Base-by-base conservation (phyloP, 2,113 vertebrate species). In the Petromus typicus region DNA sequence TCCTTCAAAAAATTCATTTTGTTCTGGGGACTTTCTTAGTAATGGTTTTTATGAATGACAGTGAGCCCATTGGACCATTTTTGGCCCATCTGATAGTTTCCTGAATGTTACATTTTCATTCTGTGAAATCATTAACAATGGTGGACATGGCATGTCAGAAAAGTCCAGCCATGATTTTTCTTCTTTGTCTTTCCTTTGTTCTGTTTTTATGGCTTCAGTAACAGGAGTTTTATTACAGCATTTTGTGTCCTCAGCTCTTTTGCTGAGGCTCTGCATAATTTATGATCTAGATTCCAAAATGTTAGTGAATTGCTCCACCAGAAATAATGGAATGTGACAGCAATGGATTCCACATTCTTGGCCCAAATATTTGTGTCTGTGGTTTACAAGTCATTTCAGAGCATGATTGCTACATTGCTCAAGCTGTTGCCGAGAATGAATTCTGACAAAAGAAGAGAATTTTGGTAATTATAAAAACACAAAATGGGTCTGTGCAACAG, bases 271-370 rank as follows among this genome's bases (percentile, higher is more conserved):
- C 95, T 98, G 97, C 97, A 97, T 97, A 97, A 97, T 98, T 98
- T 97, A 98, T 98, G 96, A 97, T 97, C 96, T 96, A 97, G 96
- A 97, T 97, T 98, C 96, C 96, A 97, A 97, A 97, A 98, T 95
- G 97, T 97, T 97, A 96, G 96, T 95, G 96, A 97, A 96, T 95
- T 95, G 97, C 97, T 96, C 87, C 97, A 95, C 95, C 93, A 98
- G 97, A 97, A 98, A 97, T 97, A 97, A 97, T 97, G 96, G 96
- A 98, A 97, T 97, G 95, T 96, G 97, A 98, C 97, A 97, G 97
- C 97, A 90, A 84, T 96, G 94, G 96, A 98, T 97, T 96, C 96
- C 91, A 97, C 96, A 95, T 96, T 97, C 96, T 97, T 97, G 96
- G 96, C 97, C 97, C 95, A 97, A 97, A 97, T 96, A 93, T 90